Conservation (phyloP, 2,113 vertebrate genomes). For the Tetraodon nigroviridis region DNA sequence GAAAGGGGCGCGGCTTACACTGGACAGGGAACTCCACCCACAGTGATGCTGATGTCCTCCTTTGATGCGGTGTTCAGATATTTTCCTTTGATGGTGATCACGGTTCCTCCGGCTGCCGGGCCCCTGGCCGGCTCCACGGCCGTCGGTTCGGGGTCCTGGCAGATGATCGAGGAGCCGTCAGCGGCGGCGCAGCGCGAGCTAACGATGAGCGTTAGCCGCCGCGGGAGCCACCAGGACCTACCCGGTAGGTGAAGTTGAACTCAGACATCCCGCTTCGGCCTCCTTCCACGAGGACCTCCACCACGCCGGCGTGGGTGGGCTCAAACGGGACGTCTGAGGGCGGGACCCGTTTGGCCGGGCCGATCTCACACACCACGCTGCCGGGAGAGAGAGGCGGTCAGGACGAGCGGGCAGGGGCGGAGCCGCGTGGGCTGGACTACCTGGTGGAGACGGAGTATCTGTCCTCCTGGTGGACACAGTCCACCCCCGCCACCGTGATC, state of each 20-base stretch:
- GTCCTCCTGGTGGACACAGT: slow-evolving; percentile 79
- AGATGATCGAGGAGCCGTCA: neutral
- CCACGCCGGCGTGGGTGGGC: slow-evolving; percentile 22
- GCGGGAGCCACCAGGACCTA: no score
- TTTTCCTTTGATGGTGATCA: slow-evolving; percentile 80
- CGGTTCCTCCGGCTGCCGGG: slow-evolving; percentile 84
- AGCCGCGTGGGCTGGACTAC: slow-evolving; percentile 55
- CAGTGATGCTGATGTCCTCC: slow-evolving; percentile 78
- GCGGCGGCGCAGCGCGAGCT: no score
- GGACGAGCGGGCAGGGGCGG: no score
- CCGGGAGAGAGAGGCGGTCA: neutral
- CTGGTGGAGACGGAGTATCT: slow-evolving; percentile 90
- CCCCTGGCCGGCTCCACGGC: slow-evolving; percentile 75
- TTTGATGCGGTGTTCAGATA: slow-evolving; percentile 82
- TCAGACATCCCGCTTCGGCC: slow-evolving; percentile 39
- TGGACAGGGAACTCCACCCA: slow-evolving; percentile 76
- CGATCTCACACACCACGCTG: slow-evolving; percentile 77
- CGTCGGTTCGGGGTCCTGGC: slow-evolving; percentile 78
- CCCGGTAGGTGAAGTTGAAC: slow-evolving; percentile 71
- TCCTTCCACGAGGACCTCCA: slow-evolving; percentile 65
- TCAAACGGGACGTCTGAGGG: slow-evolving; percentile 35
- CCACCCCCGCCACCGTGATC: slow-evolving; percentile 79
- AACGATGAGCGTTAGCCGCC: no score
- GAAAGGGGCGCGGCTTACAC: slow-evolving; percentile 74
- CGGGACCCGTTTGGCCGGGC: slow-evolving; percentile 18